Evolutionary conservation across 1,140 invertebrate species (phyloP).

Genomic region (Eurosta solidaginis): DNA sequence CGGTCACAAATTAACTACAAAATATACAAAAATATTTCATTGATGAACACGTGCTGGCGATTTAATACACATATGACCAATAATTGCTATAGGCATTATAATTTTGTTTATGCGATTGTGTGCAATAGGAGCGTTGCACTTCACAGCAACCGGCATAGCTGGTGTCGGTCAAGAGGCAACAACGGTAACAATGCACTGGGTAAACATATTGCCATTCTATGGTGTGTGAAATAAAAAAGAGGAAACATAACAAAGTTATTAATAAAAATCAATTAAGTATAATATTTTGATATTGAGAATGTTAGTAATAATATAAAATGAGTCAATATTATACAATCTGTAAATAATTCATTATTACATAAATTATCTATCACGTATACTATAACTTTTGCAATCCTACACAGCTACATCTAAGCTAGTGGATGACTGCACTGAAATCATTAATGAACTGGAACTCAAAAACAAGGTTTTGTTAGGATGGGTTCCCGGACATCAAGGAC

Average conservation of each 20-base stretch:
- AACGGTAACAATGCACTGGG: slow-evolving; percentile 42
- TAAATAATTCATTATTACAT: too few relatives aligned
- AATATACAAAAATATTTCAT: background rate
- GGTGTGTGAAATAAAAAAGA: background rate
- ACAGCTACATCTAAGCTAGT: too few relatives aligned
- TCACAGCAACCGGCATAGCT: slow-evolving; percentile 43
- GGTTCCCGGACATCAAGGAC: too few relatives aligned
- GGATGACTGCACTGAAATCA: too few relatives aligned
- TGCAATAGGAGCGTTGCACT: slow-evolving; percentile 39
- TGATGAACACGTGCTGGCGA: background rate
- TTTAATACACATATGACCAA: background rate
- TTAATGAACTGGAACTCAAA: too few relatives aligned
- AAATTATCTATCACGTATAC: too few relatives aligned
- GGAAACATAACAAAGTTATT: background rate
- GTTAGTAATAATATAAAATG: too few relatives aligned
- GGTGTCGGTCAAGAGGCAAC: slow-evolving; percentile 39
- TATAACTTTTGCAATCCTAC: too few relatives aligned
- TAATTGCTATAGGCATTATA: background rate
- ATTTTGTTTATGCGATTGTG: background rate
- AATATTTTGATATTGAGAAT: background rate
- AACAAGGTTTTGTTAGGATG: too few relatives aligned
- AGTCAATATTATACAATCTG: too few relatives aligned
- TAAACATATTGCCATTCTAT: slow-evolving; percentile 33
- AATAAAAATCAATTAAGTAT: background rate
- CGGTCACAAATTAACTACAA: background rate